Base-by-base conservation (phyloP, 2,113 vertebrate genomes). In the Pomatostomus ruficeps region DNA sequence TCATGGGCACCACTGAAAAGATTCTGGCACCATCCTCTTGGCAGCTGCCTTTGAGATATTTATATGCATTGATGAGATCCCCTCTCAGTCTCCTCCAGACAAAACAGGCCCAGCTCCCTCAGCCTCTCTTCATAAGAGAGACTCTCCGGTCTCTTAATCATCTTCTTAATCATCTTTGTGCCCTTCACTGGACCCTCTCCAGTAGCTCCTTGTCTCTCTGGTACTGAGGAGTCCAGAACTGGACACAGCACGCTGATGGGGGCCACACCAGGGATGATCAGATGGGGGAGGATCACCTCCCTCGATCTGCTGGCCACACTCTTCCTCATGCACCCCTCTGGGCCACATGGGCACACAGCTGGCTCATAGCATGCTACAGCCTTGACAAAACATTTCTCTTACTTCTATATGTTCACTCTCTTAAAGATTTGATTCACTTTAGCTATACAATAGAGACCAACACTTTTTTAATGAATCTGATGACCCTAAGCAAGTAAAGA, bases 381-480 rank as follows among this genome's bases (percentile, higher is more conserved):
- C 31, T 67, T 84, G 55, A 54, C 15, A 71, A 85, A 88, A 91
- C 49, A 20, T 88, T 88, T 59, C 13, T 77, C 49, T 86, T 63
- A 6, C 9, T 58, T 24, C 24, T 24, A 19, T 81, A 81, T 78
- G 52, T 67, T 88, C 61, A 43, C 28, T 59, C 46, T 80, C 36
- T 80, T 92, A 67, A 77, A 71, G 7, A 86, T 55, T 77, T 52
- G 11, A 84, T 78, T 92, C n/a, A 91, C 57, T 93, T 91, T 78
- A 89, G 10, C 22, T 63, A 4, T 51, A 38, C 51, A 55, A 19
- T 19, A 66, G 31, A 46, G 59, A 81, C 3, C 1, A 21, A 26
- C 40, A 85, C 23, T 38, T 38, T 85, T 90, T 89, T 94, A 48
- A 67, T 11, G 15, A 67, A 28, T 80, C 31, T 51, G 46, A 63